phyloP scores from a whole-genome alignment of 37 sponge, comb jelly and placozoan species.

The Spongilla lacustris region DNA sequence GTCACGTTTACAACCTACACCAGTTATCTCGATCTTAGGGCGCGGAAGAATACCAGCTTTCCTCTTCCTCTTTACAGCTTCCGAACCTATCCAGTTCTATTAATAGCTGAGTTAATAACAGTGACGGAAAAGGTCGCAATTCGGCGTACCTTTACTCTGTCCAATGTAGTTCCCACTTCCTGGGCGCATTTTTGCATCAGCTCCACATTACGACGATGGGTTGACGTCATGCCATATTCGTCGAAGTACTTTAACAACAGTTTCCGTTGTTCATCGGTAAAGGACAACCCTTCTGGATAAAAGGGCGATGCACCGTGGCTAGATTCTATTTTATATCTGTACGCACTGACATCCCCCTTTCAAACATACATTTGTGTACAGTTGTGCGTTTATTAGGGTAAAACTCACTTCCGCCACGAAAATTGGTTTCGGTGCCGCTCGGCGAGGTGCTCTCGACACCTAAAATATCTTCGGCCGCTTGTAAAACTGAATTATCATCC shows the following conservation, averaged over 20 bases:
- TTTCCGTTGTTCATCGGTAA: slow-evolving; percentile 66
- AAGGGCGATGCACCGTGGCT: no score
- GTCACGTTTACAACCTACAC: slow-evolving; percentile 45
- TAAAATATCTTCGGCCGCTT: neutral
- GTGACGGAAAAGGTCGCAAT: no score
- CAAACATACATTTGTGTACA: neutral
- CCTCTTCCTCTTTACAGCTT: slow-evolving; percentile 89
- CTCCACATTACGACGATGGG: slow-evolving; percentile 76
- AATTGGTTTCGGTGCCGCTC: no score
- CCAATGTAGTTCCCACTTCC: slow-evolving; percentile 72
- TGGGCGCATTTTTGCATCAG: slow-evolving; percentile 64
- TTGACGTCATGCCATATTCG: slow-evolving; percentile 89
- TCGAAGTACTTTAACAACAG: slow-evolving; percentile 74
- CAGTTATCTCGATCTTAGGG: slow-evolving; percentile 78
- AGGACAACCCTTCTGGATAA: slow-evolving; percentile 43
- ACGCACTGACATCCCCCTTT: neutral
- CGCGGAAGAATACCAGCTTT: slow-evolving; percentile 82
- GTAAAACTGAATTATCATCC: slow-evolving; percentile 21
- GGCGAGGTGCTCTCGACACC: neutral
- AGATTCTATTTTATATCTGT: neutral
- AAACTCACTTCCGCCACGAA: neutral
- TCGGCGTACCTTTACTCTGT: slow-evolving; percentile 77
- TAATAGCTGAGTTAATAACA: neutral
- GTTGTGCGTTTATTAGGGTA: neutral
- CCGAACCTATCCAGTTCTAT: slow-evolving; percentile 95